Evolutionary conservation across 2,888 invertebrate species (phyloP), one percentile per base, ranked within the genome.

Genomic region (Plagiodera versicolora): DNA sequence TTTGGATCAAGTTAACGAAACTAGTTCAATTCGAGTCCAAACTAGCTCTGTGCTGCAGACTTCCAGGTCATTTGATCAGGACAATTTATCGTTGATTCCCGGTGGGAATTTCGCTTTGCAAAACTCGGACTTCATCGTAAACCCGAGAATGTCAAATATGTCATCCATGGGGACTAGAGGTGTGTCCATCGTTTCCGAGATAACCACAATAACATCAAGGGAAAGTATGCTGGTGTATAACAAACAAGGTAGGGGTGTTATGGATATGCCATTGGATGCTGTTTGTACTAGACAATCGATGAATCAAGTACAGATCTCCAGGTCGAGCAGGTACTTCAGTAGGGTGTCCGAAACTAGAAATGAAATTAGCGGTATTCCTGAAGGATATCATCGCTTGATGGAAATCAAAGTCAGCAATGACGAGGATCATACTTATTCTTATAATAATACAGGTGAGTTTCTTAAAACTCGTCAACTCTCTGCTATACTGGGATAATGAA

Each of bases 351-450:
- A 20, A 44, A 11, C 52, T 16, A 10, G 32, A 19, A 52, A 35
- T 18, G 35, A 51, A 19, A 35, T 51, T 11, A 35, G 18, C 32
- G 18, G 16, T 19, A 53, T 53, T 11, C 20, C 44, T 10, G 44
- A 39, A 24, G 35, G 18, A 4, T 32, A 16, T 17, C 17, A 18
- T 11, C 18, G 16, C 11, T 35, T 32, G 35, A 51, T 18, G 18
- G 51, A 35, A 51, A 51, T 51, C 44, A 19, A 20, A 44, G 35
- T 20, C 11, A 44, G 28, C 53, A 53, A 53, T 28, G 44, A 44
- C 20, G 44, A 44, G 11, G 53, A 53, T 16, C 53, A 53, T 24
- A 53, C 20, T 53, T 53, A 53, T 20, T 53, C 17, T 24, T 24
- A 24, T 6, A 6, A 24, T 6, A 14, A 14, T 30, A 3, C 53